Evolutionary conservation across 2,797 vertebrate genomes (phyloP), one percentile per base, ranked within the genome.

Genomic region (Triplophysa yarkandensis): DNA sequence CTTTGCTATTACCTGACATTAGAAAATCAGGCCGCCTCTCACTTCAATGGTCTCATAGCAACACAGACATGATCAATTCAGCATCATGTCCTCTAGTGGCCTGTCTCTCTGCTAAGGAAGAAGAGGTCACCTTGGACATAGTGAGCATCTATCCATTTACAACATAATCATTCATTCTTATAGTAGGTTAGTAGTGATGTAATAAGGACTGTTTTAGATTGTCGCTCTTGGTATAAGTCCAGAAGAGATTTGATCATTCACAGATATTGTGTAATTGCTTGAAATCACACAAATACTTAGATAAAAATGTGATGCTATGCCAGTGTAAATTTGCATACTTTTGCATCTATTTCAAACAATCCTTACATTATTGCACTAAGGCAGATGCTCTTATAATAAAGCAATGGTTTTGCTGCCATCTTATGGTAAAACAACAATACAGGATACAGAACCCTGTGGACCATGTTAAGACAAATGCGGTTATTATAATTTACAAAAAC

Each of bases 31-130:
- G 60, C 44, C 63, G 28, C 39, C 55, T 58, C 44, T 76, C 57
- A 54, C 62, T 67, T 66, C 57, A 63, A 57, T 30, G 48, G 77
- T 82, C 55, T 79, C 80, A 79, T 77, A 77, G 80, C 80, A 82
- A 81, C 72, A 16, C 50, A 54, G 70, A 41, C 50, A 60, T 13
- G 23, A 57, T 67, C 4, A 46, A 72, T 68, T 55, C 62, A 48
- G 55, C 71, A 71, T 77, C 71, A 62, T 55, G 50, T 43, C 80
- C 68, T 61, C 80, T 76, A 81, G 77, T 69, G 80, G 72, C 66
- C 46, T 69, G 74, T 63, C 69, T 71, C n/a, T 58, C 41, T 52
- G 61, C 19, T 4, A 13, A 52, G 57, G 28, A 48, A 57, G 34
- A 14, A 36, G 44, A 71, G 69, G 78, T 80, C 63, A 72, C 78